Percentiles rank a stretch among this genome's conserved stretches.
Conservation (phyloP, 2,888 invertebrate species). For the Mamestra brassicae region DNA sequence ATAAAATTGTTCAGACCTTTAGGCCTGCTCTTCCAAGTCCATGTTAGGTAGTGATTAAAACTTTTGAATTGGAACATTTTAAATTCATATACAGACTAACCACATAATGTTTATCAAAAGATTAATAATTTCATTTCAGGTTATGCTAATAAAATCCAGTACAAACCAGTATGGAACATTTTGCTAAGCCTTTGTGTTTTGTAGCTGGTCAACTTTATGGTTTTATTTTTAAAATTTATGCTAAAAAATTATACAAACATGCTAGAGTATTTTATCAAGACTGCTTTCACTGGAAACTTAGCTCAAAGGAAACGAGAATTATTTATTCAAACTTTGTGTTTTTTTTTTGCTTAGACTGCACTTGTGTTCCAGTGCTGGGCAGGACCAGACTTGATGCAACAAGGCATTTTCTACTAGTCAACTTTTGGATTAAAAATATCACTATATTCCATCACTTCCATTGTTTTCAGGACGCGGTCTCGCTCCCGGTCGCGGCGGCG, state of each 20-base stretch:
- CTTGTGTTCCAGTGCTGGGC: too few relatives aligned
- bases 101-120: neutral
- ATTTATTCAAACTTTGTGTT: neutral
- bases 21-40: too few relatives aligned
- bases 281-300: neutral
- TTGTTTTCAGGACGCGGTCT: conserved; percentile 86
- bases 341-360: too few relatives aligned
- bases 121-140: neutral
- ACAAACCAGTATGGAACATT: neutral
- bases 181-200: neutral
- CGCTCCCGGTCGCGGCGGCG: conserved; percentile 89
- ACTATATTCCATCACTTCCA: neutral
- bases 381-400: neutral
- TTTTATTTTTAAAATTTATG: neutral
- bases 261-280: neutral
- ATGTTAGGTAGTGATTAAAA: too few relatives aligned
- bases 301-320: neutral
- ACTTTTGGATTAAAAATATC: neutral
- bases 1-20: too few relatives aligned
- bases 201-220: neutral
- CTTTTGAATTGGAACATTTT: neutral
- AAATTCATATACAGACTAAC: neutral
- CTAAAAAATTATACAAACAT: neutral
- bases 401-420: neutral
- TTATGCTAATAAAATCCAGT: neutral